These are phyloP conservation scores for Amphilophus citrinellus DNA, from an alignment of 2,113 vertebrate species.

Conservation along the genomic window DNA sequence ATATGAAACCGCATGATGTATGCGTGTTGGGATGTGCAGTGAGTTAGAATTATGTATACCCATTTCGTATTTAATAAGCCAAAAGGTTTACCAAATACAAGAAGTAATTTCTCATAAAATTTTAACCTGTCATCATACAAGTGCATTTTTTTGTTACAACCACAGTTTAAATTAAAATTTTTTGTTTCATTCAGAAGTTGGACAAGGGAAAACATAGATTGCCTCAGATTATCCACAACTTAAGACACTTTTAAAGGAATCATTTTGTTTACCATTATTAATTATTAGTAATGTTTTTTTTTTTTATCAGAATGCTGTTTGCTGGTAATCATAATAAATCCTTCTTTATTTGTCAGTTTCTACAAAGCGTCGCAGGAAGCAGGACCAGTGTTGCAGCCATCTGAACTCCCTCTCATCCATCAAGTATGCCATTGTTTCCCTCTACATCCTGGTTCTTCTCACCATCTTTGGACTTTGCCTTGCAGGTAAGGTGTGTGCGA, in stretches of 20 bases:
- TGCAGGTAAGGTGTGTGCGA: conserved; percentile 74
- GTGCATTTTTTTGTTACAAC: not conserved
- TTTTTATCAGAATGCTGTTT: not conserved
- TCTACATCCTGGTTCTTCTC: conserved; percentile 85
- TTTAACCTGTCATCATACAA: not conserved
- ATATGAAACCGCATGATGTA: not conserved
- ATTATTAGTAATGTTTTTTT: not conserved
- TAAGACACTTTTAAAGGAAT: not conserved
- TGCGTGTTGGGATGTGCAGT: not conserved
- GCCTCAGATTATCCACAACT: not conserved
- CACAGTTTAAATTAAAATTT: not conserved
- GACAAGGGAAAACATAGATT: not conserved
- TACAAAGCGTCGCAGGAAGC: conserved; percentile 77
- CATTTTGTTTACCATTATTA: not conserved
- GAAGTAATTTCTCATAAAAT: not conserved
- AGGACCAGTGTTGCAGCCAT: conserved; percentile 79
- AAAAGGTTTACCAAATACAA: not conserved
- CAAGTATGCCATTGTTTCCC: conserved; percentile 84
- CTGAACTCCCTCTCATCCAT: conserved; percentile 82
- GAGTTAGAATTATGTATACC: not conserved
- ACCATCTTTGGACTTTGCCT: conserved; percentile 83
- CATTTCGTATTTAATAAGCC: not conserved
- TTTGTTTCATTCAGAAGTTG: not conserved
- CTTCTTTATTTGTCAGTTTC: conserved; percentile 59
- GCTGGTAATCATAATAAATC: not conserved